phyloP scores from a whole-genome alignment of 2,797 vertebrate species.

The Esox lucius region DNA sequence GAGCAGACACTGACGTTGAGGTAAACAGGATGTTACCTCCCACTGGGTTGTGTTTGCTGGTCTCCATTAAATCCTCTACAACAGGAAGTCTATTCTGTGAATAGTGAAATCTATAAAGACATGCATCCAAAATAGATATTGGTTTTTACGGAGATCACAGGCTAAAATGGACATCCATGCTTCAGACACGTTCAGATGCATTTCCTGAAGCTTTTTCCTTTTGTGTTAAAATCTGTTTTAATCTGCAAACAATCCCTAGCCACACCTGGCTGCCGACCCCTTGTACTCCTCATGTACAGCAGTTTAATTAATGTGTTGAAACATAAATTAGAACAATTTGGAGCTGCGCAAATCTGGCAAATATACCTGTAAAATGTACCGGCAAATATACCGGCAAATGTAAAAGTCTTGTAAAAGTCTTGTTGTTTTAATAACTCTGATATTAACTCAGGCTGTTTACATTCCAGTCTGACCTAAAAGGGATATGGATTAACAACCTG shows the following conservation, averaged over 20 bases:
- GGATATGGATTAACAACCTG: no score
- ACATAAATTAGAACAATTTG: slow-evolving; percentile 52
- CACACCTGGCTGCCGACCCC: slow-evolving; percentile 61
- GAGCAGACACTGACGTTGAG: not conserved
- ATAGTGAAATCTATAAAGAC: not conserved
- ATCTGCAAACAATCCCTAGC: slow-evolving; percentile 49
- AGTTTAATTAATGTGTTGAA: slow-evolving; percentile 46
- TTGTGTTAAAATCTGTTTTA: slow-evolving; percentile 60
- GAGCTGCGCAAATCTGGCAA: slow-evolving; percentile 58
- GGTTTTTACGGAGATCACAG: not conserved
- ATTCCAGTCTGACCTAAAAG: no score
- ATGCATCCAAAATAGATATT: not conserved
- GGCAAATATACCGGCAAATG: slow-evolving; percentile 55
- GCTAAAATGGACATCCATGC: not conserved
- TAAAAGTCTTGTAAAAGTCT: slow-evolving; percentile 61
- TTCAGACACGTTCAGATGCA: slow-evolving; percentile 40
- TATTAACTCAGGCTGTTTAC: slow-evolving; percentile 24
- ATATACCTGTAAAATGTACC: slow-evolving; percentile 59
- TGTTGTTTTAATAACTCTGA: slow-evolving; percentile 48
- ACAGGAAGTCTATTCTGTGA: not conserved
- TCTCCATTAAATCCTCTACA: not conserved
- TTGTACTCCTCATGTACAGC: slow-evolving; percentile 43
- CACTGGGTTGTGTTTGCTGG: slow-evolving; percentile 4
- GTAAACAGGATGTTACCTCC: not conserved
- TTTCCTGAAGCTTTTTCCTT: slow-evolving; percentile 57